A percentile compares a stretch with the other conserved stretches of the same genome.
Evolutionary conservation across 2,113 vertebrate species (phyloP).

Genomic region (Erythrocercus mccallii): DNA sequence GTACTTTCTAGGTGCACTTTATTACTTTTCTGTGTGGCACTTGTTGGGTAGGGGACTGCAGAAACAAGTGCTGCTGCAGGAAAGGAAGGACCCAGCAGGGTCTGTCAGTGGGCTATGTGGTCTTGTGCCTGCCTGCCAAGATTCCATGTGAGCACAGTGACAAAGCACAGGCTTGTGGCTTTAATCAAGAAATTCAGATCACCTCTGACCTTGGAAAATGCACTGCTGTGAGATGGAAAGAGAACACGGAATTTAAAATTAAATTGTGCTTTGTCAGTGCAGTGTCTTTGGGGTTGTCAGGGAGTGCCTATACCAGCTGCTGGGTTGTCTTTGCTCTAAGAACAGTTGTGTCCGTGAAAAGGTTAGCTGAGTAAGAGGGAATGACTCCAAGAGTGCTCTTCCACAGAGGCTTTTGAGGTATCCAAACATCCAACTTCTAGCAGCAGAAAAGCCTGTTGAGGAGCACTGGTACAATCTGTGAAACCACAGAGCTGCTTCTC

Average conservation of each 20-base stretch:
- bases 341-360: neutral
- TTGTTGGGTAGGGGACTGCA: neutral
- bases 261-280: neutral
- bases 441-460: neutral
- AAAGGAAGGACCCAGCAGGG: neutral
- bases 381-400: neutral
- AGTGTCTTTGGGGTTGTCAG: neutral
- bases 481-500: neutral
- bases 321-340: neutral
- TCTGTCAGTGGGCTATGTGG: neutral
- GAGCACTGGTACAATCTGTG: neutral
- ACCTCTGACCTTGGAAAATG: neutral
- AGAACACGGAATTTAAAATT: neutral
- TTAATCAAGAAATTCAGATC: neutral
- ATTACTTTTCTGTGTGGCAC: neutral
- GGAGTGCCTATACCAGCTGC: neutral
- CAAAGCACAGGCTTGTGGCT: neutral
- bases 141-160: neutral
- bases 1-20: neutral
- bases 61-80: neutral
- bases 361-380: neutral
- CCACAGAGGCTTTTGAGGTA: neutral
- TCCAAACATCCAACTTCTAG: neutral
- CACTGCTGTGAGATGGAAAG: neutral
- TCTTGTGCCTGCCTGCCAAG: neutral